These are phyloP conservation scores for Itoplectis maculator DNA, from an alignment of 2,888 invertebrate species.

Conservation along the genomic window DNA sequence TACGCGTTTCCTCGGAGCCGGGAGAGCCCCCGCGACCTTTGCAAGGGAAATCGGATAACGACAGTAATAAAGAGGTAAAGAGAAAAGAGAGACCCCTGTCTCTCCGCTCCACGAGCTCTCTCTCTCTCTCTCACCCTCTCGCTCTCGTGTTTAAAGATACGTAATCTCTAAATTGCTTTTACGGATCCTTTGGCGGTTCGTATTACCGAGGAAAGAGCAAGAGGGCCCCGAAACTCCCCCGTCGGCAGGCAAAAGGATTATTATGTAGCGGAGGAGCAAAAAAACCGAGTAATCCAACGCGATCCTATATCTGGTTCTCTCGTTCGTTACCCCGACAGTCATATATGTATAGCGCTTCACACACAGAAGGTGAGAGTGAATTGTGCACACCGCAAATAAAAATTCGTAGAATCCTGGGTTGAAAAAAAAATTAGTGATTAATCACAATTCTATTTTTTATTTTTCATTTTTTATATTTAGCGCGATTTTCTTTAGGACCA, in stretches of 20 bases:
- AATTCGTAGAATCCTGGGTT: slow-evolving; percentile 20
- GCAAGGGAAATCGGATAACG: slow-evolving; percentile 67
- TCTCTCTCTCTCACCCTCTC: slow-evolving; percentile 42
- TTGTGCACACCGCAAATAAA: slow-evolving; percentile 5
- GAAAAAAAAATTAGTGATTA: not conserved
- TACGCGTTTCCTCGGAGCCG: slow-evolving; percentile 46
- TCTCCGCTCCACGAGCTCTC: no score
- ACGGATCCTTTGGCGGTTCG: slow-evolving; percentile 58
- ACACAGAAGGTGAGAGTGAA: not conserved
- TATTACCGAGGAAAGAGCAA: slow-evolving; percentile 39
- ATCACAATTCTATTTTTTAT: slow-evolving; percentile 1
- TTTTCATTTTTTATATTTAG: no score
- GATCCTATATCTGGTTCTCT: slow-evolving; percentile 46
- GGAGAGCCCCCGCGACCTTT: slow-evolving; percentile 56
- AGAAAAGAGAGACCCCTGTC: slow-evolving; percentile 51
- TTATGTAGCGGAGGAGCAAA: slow-evolving; percentile 43
- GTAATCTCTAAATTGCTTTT: slow-evolving; percentile 68
- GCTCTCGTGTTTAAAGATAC: slow-evolving; percentile 63
- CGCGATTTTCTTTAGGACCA: no score
- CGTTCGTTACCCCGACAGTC: not conserved
- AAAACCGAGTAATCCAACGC: slow-evolving; percentile 63
- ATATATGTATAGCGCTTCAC: no score
- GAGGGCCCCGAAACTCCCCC: slow-evolving; percentile 21
- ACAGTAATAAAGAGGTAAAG: slow-evolving; percentile 67
- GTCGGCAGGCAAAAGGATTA: slow-evolving; percentile 48